Conservation (phyloP, 2,797 vertebrate species). For the Liasis olivaceus region DNA sequence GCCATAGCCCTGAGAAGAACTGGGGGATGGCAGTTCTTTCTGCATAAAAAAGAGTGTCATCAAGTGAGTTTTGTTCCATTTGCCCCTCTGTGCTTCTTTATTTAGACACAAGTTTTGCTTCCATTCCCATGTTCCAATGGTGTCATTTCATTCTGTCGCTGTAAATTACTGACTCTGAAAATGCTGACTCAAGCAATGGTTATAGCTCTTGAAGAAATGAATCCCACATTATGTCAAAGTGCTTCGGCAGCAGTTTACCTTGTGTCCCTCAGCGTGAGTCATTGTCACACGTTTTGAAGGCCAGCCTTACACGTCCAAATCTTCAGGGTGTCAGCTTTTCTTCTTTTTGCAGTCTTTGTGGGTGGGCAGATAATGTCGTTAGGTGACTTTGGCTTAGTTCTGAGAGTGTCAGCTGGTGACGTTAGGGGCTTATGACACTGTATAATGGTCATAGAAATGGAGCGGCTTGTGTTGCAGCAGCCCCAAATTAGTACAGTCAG, state of each 20-base stretch:
- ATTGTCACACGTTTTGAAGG: conserved; percentile 67
- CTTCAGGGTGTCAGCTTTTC: conserved; percentile 63
- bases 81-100: conserved; percentile 44
- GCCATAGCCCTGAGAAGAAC: neutral
- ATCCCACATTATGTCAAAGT: conserved; percentile 67
- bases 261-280: conserved; percentile 71
- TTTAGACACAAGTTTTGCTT: conserved; percentile 54
- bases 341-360: conserved; percentile 68
- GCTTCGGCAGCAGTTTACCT: conserved; percentile 69
- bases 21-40: neutral
- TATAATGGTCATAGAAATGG: neutral
- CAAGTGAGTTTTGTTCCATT: conserved; percentile 9
- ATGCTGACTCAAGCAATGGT: conserved; percentile 76
- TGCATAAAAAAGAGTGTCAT: neutral
- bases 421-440: neutral
- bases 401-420: neutral
- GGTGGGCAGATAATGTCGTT: conserved; percentile 54
- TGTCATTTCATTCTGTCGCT: conserved; percentile 67
- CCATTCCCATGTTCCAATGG: conserved; percentile 62
- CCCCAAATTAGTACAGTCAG: neutral
- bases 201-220: conserved; percentile 70
- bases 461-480: neutral
- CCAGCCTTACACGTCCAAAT: conserved; percentile 48
- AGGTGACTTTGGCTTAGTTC: conserved; percentile 22
- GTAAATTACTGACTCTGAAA: conserved; percentile 71